Evolutionary conservation across 1,140 invertebrate species (phyloP).

Genomic region (Tenebrio molitor): DNA sequence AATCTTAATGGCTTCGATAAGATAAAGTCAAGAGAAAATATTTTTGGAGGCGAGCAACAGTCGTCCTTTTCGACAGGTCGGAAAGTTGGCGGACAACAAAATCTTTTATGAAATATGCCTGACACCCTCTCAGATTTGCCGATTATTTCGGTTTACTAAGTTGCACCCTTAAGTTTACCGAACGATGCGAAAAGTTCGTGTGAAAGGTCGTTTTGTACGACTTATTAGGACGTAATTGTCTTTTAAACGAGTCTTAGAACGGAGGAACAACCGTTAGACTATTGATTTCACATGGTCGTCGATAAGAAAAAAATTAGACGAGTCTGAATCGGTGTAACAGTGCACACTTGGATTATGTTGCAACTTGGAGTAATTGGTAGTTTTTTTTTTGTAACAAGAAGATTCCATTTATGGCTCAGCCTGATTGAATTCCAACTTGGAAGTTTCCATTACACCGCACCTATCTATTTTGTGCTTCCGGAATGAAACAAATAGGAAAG

Average conservation of each 20-base stretch:
- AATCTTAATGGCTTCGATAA: constrained; percentile 3
- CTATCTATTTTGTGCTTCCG: too few species aligned
- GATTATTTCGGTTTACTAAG: constrained; percentile 25
- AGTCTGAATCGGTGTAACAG: neutral
- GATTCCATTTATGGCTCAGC: too few species aligned
- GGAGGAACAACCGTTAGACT: neutral
- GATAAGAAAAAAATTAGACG: constrained; percentile 1
- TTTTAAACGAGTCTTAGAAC: constrained; percentile 1
- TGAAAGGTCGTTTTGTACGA: constrained; percentile 3
- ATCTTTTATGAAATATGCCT: constrained; percentile 29
- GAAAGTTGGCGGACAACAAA: neutral
- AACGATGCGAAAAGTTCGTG: neutral
- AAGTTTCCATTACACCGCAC: too few species aligned
- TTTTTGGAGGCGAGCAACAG: constrained; percentile 9
- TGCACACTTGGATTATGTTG: neutral
- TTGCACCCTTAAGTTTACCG: neutral
- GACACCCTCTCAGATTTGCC: neutral
- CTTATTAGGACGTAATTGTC: constrained; percentile 18
- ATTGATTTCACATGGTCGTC: constrained; percentile 8
- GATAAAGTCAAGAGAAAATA: neutral
- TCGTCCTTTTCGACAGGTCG: neutral
- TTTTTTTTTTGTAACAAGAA: too few species aligned
- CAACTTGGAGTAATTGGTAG: too few species aligned
- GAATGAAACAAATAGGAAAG: too few species aligned
- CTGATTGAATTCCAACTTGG: too few species aligned